These are phyloP conservation scores for Arizona elegans DNA, from an alignment of 2,113 vertebrate genomes.

Conservation along the genomic window DNA sequence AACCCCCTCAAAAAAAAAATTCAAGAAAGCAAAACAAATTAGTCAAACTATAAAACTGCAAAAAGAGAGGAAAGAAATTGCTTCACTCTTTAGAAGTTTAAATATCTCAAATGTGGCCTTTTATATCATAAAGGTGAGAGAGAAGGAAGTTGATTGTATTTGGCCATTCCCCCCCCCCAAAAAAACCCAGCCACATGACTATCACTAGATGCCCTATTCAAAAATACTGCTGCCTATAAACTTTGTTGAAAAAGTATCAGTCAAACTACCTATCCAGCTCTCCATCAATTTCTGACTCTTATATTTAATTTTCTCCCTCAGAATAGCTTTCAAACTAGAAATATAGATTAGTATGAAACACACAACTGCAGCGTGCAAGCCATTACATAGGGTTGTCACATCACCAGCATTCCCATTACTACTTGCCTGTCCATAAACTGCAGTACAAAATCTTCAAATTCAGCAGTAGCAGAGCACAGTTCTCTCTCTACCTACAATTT, in stretches of 20 bases:
- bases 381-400: background rate
- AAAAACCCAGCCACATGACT: too few relatives aligned
- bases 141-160: background rate
- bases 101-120: background rate
- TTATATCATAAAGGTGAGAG: background rate
- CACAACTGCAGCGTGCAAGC: background rate
- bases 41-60: background rate
- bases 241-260: background rate
- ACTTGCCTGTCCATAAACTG: conserved; percentile 94
- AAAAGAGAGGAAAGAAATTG: background rate
- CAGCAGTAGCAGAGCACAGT: conserved; percentile 93
- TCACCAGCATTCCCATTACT: background rate
- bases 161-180: too few relatives aligned
- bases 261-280: background rate
- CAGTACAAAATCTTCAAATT: conserved; percentile 98
- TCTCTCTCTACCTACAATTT: conserved; percentile 87
- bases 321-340: background rate
- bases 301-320: background rate
- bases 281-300: background rate
- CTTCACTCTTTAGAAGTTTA: background rate
- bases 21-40: background rate
- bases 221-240: background rate
- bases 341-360: background rate
- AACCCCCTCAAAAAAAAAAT: background rate
- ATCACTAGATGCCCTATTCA: background rate